Evolutionary conservation across 2,113 vertebrate species (phyloP).

Genomic region (Tachycineta bicolor): DNA sequence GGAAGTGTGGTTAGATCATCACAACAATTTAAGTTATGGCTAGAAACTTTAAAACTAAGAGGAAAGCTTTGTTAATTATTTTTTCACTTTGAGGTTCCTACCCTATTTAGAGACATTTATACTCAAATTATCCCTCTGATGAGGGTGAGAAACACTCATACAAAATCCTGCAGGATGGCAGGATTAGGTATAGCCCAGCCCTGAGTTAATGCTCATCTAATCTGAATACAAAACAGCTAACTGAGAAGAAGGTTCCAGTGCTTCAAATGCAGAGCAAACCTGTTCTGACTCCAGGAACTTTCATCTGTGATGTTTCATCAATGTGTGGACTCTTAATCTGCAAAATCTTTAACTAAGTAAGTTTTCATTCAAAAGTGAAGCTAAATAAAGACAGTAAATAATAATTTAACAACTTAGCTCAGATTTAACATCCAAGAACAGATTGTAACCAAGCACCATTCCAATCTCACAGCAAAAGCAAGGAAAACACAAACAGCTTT

Average conservation of each 20-base stretch:
- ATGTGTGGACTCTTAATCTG: neutral
- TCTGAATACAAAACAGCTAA: neutral
- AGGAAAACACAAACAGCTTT: neutral
- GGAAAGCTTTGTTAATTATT: neutral
- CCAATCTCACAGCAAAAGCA: constrained; percentile 3
- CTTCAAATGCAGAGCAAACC: neutral
- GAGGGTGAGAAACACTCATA: neutral
- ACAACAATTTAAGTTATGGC: neutral
- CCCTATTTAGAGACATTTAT: neutral
- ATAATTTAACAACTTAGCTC: constrained; percentile 3
- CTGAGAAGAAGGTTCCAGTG: neutral
- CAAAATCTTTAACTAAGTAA: neutral
- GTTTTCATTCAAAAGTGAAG: constrained; percentile 3
- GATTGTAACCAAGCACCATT: neutral
- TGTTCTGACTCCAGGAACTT: neutral
- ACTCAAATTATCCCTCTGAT: neutral
- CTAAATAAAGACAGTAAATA: neutral
- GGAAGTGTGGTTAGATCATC: neutral
- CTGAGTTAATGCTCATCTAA: neutral
- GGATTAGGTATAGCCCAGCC: neutral
- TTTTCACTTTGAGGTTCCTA: neutral
- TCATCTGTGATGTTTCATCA: neutral
- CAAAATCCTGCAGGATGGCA: neutral
- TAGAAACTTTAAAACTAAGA: neutral
- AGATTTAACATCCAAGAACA: constrained; percentile 8